Conservation (phyloP, 2,113 vertebrate species). For the Grammomys surdaster region DNA sequence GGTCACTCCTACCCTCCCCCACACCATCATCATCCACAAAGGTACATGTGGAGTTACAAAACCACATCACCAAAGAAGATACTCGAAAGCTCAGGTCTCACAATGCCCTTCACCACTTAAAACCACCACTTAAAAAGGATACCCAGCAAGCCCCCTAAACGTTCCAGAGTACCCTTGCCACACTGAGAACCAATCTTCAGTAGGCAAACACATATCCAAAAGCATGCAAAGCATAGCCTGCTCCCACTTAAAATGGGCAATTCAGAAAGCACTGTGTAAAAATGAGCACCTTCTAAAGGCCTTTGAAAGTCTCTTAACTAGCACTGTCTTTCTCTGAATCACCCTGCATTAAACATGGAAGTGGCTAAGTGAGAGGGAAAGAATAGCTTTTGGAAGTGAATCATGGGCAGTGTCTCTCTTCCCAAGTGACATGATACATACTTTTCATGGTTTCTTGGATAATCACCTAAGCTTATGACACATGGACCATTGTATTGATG, state of each 20-base stretch:
- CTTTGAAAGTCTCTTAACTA: conserved; percentile 10
- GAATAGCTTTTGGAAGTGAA: not conserved
- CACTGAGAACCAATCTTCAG: not conserved
- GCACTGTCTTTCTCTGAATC: not conserved
- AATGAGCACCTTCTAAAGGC: not conserved
- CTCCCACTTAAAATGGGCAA: not conserved
- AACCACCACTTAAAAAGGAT: not conserved
- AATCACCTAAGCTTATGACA: not conserved
- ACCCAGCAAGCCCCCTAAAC: too few species aligned
- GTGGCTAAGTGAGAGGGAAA: not conserved
- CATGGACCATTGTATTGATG: not conserved
- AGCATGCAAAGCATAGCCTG: not conserved
- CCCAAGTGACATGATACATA: not conserved
- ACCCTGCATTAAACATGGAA: not conserved
- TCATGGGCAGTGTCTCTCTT: not conserved
- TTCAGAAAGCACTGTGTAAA: not conserved
- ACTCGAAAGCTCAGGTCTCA: too few species aligned
- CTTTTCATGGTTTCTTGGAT: not conserved
- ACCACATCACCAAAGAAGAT: not conserved
- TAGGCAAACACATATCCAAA: not conserved
- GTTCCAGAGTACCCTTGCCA: not conserved
- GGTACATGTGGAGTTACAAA: not conserved
- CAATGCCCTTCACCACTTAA: not conserved
- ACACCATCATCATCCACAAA: not conserved
- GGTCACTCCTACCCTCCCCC: not conserved